Evolutionary conservation across 2,797 vertebrate species (phyloP).

Genomic region (Morus bassanus): DNA sequence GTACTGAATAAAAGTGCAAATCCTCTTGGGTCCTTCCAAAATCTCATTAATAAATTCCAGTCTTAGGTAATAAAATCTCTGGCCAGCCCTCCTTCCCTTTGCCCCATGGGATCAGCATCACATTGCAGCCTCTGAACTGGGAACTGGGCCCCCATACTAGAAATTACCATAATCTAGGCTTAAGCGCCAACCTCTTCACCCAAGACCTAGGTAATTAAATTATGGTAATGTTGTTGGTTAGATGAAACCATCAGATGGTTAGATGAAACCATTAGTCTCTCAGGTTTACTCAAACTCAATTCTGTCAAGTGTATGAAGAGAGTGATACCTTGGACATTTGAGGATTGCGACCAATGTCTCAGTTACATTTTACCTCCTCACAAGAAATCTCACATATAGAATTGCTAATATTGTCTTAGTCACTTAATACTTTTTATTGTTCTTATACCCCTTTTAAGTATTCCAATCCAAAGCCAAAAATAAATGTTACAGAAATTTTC

Average conservation of each 20-base stretch:
- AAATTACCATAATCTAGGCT: neutral
- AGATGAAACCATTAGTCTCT: neutral
- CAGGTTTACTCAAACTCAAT: neutral
- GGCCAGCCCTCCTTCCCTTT: neutral
- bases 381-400: neutral
- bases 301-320: neutral
- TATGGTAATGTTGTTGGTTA: neutral
- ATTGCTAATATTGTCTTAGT: neutral
- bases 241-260: neutral
- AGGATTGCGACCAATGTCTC: neutral
- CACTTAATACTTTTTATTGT: neutral
- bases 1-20: neutral
- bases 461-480: neutral
- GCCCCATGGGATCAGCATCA: neutral
- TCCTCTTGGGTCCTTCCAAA: neutral
- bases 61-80: neutral
- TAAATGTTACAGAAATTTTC: neutral
- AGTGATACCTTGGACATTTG: neutral
- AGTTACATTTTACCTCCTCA: neutral
- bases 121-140: neutral
- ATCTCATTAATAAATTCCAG: slow-evolving; percentile 2
- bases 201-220: neutral
- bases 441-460: neutral
- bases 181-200: neutral
- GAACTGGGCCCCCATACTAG: neutral